Base-by-base conservation (phyloP, 37 sponge, comb jelly and placozoan genomes). In the Spongia lamella region DNA sequence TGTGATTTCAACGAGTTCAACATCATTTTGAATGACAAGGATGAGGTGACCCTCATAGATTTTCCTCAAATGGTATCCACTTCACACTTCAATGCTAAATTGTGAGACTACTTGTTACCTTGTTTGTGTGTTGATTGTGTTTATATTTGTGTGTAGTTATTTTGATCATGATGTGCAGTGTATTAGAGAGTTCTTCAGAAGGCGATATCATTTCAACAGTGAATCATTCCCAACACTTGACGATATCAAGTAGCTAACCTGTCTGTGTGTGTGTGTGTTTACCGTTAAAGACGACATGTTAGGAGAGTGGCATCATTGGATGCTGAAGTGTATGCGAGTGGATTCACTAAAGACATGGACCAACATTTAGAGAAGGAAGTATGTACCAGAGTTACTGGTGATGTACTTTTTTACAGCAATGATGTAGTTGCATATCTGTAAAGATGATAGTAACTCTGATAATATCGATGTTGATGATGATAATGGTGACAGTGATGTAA, bases 1-100 rank as follows among this genome's bases (percentile, higher is more conserved):
- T 93, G 99, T 36, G 99, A 98, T 78, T 96, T 95, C 77, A 98
- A 98, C 54, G 94, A 98, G 78, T 98, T 98, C 69, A 98, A 98
- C 61, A 66, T 98, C 15, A 73, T 98, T 30, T 22, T 98, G 0
- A 84, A 96, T 80, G 84, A 84, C 1, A 63, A 87, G 35, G 99
- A 90, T 56, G 50, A 63, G 22, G 75, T 90, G 14, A 98, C 89
- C 6, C 49, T 98, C 9, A 98, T 98, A 57, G 99, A 98, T 43
- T 88, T 98, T 47, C 99, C 99, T 20, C 99, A 98, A 73, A 98
- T 98, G 99, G 84, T 98, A 14, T 93, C 99, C 27, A 96, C 89
- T 0, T 72, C 88, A 19, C 99, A 98, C 61, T 19, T 43, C 24
- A 90, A 96, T 77, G 99, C 99, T n/a, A 70, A 81, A 72, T 90